A percentile compares a stretch with the other conserved stretches of the same genome.
phyloP scores from a whole-genome alignment of 2,113 vertebrate genomes.

The Cyprinodon tularosa region DNA sequence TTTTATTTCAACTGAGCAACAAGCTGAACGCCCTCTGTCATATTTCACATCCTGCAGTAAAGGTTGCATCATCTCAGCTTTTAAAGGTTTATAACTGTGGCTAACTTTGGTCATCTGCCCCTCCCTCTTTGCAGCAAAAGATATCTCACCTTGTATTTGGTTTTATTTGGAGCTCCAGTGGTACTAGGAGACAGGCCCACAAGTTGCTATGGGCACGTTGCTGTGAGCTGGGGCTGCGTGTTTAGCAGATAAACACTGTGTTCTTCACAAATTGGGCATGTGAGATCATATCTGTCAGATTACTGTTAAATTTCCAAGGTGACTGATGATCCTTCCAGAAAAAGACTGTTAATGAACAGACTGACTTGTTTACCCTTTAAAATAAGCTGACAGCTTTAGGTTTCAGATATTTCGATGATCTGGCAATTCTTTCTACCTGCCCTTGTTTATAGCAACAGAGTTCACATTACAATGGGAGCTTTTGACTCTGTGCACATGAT shows the following conservation, averaged over 20 bases:
- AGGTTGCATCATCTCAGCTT: constrained; percentile 57
- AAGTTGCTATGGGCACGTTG: constrained; percentile 69
- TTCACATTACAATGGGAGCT: constrained; percentile 29
- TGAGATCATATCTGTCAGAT: constrained; percentile 40
- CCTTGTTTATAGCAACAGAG: constrained; percentile 56
- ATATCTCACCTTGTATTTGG: constrained; percentile 22
- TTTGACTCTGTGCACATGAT: constrained; percentile 27
- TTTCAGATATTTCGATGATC: constrained; percentile 25
- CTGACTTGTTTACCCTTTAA: background rate
- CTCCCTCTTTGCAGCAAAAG: constrained; percentile 24
- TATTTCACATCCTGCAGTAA: constrained; percentile 23
- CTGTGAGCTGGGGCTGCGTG: constrained; percentile 56
- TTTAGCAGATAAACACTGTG: constrained; percentile 66
- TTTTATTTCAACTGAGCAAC: constrained; percentile 23
- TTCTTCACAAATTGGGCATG: constrained; percentile 17
- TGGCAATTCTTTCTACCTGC: constrained; percentile 10
- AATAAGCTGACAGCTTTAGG: constrained; percentile 5
- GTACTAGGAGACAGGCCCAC: constrained; percentile 48
- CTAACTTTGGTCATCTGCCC: constrained; percentile 12
- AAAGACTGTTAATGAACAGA: background rate
- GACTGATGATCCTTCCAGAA: constrained; percentile 19
- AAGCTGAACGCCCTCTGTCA: background rate
- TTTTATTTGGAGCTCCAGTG: constrained; percentile 12
- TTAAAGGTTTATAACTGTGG: constrained; percentile 53
- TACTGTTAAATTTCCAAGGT: constrained; percentile 34